Conservation (phyloP, 2,888 invertebrate genomes). For the Protodeltote pygarga region DNA sequence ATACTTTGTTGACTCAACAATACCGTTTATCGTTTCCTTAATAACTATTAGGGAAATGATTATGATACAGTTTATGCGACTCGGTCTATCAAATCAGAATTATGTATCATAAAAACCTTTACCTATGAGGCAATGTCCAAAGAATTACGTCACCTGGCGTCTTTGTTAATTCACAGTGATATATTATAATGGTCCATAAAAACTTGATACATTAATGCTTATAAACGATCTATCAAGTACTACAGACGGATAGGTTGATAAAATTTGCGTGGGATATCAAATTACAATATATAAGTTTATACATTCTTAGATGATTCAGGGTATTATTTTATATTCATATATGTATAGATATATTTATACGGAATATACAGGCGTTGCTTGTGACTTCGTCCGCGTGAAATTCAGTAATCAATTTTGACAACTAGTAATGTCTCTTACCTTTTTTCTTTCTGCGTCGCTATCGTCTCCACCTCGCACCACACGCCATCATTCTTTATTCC, state of each 20-base stretch:
- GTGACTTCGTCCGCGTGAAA: too few species aligned
- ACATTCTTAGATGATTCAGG: conserved; percentile 3
- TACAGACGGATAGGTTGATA: conserved; percentile 3
- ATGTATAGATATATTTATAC: too few species aligned
- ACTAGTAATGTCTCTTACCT: neutral
- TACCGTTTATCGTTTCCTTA: too few species aligned
- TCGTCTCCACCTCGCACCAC: conserved; percentile 34
- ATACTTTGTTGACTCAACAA: too few species aligned
- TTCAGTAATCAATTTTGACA: neutral
- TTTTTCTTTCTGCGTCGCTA: conserved; percentile 11
- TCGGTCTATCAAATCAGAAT: conserved; percentile 7
- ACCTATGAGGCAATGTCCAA: conserved; percentile 2
- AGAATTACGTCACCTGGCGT: conserved; percentile 15
- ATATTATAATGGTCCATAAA: conserved; percentile 22
- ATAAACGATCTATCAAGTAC: conserved; percentile 18
- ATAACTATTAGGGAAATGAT: too few species aligned
- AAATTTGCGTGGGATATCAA: conserved; percentile 20
- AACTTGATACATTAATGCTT: conserved; percentile 19
- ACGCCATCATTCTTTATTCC: conserved; percentile 63
- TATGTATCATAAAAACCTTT: conserved; percentile 8
- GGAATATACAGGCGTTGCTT: too few species aligned
- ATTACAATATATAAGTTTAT: conserved; percentile 3
- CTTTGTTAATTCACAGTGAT: conserved; percentile 8
- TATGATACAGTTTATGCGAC: too few species aligned
- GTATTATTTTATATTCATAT: too few species aligned